Percentiles rank a stretch among this genome's conserved stretches.
phyloP scores from a whole-genome alignment of 2,797 vertebrate genomes.

The Ficedula albicollis region DNA sequence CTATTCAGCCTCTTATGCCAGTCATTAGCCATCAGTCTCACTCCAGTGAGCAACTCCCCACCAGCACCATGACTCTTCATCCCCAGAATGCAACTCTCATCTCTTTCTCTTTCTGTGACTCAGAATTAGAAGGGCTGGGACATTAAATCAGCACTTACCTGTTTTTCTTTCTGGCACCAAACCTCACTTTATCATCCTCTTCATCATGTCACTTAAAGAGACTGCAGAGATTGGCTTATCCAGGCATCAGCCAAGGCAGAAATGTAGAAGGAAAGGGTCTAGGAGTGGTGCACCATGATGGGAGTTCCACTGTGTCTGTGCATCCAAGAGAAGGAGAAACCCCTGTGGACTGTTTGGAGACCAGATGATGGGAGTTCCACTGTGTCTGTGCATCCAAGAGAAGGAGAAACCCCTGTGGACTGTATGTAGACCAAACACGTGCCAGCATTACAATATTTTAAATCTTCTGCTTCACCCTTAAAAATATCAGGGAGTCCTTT shows the following conservation, averaged over 20 bases:
- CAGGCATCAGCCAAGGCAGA: neutral
- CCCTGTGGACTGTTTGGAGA: too few relatives aligned
- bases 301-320: neutral
- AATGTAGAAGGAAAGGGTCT: neutral
- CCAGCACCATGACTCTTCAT: neutral
- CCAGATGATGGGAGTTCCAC: neutral
- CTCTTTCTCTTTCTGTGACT: neutral
- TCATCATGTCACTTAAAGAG: fast-evolving
- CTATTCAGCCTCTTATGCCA: neutral
- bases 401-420: neutral
- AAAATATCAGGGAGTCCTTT: neutral
- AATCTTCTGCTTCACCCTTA: neutral
- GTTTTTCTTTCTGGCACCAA: neutral
- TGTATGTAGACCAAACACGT: neutral
- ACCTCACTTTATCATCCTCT: neutral
- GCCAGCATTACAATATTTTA: neutral
- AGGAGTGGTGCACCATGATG: fast-evolving
- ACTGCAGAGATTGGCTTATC: neutral
- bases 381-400: neutral
- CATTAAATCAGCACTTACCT: neutral
- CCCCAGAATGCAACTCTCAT: neutral
- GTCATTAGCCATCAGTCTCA: neutral
- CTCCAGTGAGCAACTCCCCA: neutral
- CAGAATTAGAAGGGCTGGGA: neutral
- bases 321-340: neutral